phyloP scores from a whole-genome alignment of 35 echinoderm and acorn worm species.

The Heliocidaris erythrogramma region DNA sequence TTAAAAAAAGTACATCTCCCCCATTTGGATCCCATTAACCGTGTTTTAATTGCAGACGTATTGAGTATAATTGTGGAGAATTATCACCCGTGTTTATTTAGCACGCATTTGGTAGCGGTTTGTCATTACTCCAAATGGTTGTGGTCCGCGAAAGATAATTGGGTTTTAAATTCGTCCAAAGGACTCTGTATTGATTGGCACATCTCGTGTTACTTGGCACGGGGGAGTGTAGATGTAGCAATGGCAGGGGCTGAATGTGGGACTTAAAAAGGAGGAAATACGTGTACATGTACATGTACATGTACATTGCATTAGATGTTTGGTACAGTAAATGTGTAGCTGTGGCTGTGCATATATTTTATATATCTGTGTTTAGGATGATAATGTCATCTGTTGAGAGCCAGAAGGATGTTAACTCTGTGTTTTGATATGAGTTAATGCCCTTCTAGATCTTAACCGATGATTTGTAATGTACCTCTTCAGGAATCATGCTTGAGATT shows the following conservation, averaged over 20 bases:
- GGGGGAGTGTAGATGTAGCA: neutral
- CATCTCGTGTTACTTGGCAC: neutral
- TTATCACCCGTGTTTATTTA: neutral
- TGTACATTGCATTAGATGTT: too few species aligned
- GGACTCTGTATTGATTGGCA: slow-evolving; percentile 40
- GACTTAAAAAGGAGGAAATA: too few species aligned
- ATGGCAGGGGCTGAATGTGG: neutral
- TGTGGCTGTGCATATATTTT: too few species aligned
- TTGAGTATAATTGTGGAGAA: neutral
- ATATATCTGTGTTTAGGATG: too few species aligned
- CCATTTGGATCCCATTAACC: neutral
- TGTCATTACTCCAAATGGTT: neutral
- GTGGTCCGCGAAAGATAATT: slow-evolving; percentile 37
- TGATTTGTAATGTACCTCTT: too few species aligned
- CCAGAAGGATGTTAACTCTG: too few species aligned
- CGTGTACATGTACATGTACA: too few species aligned
- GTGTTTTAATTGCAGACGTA: neutral
- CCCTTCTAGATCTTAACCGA: too few species aligned
- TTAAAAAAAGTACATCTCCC: neutral
- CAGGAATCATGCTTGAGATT: too few species aligned
- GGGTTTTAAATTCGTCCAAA: slow-evolving; percentile 32
- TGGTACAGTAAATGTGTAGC: too few species aligned
- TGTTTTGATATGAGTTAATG: too few species aligned
- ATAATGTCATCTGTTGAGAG: too few species aligned
- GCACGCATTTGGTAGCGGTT: neutral